Base-by-base conservation (phyloP, 2,888 invertebrate species). In the Therioaphis trifolii region DNA sequence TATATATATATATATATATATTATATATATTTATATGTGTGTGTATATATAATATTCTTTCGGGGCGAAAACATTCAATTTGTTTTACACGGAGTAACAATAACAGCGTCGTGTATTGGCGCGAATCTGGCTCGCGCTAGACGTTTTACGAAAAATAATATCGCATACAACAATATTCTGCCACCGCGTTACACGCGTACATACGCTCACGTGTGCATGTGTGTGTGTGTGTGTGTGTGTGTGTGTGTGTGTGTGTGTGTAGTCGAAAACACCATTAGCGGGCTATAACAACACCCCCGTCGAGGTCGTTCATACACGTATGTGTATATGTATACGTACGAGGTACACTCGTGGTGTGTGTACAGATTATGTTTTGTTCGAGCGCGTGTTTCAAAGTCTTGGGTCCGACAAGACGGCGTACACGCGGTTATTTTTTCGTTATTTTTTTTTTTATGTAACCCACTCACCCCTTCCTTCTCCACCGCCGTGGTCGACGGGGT, bases 361-460 rank as follows among this genome's bases (percentile, higher is more conserved):
- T 77, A 76, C 76, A 63, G 79, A 71, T 58, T 71, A 58, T 72
- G 49, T 72, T 80, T 80, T 80, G 80, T 80, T 69, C 80, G 43
- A 58, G 21, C 63, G 24, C 29, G 21, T 71, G 55, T 69, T 58
- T 46, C 14, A 29, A 71, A 80, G 80, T 61, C 71, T 80, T 61
- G 35, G 74, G 74, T 63, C 49, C 71, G 74, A 82, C 82, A 66
- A 82, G 74, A 82, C 63, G n/a, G 74, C 29, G 61, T 71, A 71
- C 49, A 61, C 21, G 52, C n/a, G 71, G 27, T 80, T 76, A 18
- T 74, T 74, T 40, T 24, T 75, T 40, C 24, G 40, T 29, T 49
- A 27, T 24, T 24, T 69, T 9, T 24, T 24, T 40, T 40, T 66
- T n/a, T 4, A 21, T 40, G 14, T 63, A 29, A 7, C 18, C 35